Base-by-base conservation (phyloP, 2,113 vertebrate species). In the Malurus elegans region DNA sequence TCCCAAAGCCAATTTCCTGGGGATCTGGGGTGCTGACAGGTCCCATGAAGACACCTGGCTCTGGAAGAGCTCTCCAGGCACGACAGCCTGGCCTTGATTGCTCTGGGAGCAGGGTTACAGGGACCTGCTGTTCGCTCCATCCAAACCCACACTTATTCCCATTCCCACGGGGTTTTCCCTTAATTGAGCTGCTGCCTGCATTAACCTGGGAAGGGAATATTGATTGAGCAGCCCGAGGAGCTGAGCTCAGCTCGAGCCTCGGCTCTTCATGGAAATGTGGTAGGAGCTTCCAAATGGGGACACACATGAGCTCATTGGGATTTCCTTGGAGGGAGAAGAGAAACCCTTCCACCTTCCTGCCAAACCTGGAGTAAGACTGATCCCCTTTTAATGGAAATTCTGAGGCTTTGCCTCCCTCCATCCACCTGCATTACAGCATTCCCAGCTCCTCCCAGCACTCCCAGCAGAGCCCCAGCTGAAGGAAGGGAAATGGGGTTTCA, bases 101-200 rank as follows among this genome's bases (percentile, higher is more conserved):
- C 88, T 86, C 44, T 12, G 28, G 13, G 40, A 76, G 48, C 42
- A 1, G 6, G 12, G 29, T 66, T 51, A 34, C 61, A 36, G 72
- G 58, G 79, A 25, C 48, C 51, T 47, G 64, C 72, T 92, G 42
- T 11, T 92, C 11, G 0, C 60, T 87, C 34, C 94, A 58, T 64
- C 83, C 48, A 51, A 86, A 23, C 8, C 40, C 48, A 28, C 24
- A 21, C 34, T 82, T 38, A 56, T 24, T 67, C 44, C 69, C 56
- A 2, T 36, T 80, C 86, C 88, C 73, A 11, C 0, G 3, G 73
- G 75, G 9, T 48, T 73, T 86, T 82, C 42, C 75, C 80, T 94
- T 88, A 88, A 92, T 83, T 86, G 92, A 91, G 82, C 94, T 93
- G 80, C 87, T 54, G 87, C 14, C 82, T 82, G 90, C 78, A 82